Evolutionary conservation across 2,113 vertebrate species (phyloP).

Genomic region (Lethenteron reissneri): DNA sequence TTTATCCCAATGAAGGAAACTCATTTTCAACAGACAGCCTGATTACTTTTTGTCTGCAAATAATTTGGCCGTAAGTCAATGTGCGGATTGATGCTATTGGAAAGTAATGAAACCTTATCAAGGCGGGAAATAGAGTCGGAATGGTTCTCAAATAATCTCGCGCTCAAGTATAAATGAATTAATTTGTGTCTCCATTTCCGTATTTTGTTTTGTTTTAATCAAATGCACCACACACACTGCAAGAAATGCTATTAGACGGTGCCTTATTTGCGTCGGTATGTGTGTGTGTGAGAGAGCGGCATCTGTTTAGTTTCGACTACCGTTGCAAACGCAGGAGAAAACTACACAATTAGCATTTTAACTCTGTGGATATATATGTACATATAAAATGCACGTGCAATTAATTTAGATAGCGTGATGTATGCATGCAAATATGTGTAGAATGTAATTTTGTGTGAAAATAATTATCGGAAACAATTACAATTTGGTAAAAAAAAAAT

Average conservation of each 20-base stretch:
- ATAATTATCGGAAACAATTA: too few relatives aligned
- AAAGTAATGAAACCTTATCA: too few relatives aligned
- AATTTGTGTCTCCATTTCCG: not conserved
- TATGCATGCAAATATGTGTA: too few relatives aligned
- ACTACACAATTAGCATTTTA: not conserved
- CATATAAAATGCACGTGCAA: not conserved
- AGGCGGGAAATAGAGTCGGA: too few relatives aligned
- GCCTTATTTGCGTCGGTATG: not conserved
- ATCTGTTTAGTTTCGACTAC: not conserved
- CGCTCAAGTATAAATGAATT: not conserved
- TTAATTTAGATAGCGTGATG: too few relatives aligned
- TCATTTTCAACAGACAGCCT: not conserved
- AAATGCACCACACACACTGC: not conserved
- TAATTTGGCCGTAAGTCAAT: too few relatives aligned
- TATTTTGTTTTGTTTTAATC: not conserved
- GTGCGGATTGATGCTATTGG: too few relatives aligned
- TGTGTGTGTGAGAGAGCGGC: not conserved
- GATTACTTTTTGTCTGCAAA: not conserved
- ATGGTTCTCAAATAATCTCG: not conserved
- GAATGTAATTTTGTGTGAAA: too few relatives aligned
- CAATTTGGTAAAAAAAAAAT: too few relatives aligned
- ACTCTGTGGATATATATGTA: not conserved
- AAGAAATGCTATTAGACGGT: not conserved
- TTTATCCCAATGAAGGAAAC: not conserved
- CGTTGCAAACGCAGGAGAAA: not conserved